Percentiles rank a stretch among this genome's conserved stretches.
These are phyloP conservation scores for Ptychobarbus kaznakovi DNA, from an alignment of 2,797 vertebrate species.

Conservation along the genomic window DNA sequence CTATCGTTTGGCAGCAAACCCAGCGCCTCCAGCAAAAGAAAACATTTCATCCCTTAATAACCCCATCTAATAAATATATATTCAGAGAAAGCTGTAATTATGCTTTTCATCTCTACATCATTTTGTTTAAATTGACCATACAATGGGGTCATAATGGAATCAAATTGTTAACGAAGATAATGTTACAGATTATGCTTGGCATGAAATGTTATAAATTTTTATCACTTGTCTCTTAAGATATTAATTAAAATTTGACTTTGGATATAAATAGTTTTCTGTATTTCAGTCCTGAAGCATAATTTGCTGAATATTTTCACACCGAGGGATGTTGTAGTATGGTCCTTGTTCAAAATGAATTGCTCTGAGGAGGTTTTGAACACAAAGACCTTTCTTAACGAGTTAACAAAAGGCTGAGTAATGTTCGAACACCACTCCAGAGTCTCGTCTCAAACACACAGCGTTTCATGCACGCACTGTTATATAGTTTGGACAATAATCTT, in stretches of 20 bases:
- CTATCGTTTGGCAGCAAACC: background rate
- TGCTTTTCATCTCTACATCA: background rate
- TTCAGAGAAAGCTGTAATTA: constrained; percentile 3
- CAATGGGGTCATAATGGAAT: background rate
- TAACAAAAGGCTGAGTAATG: too few species aligned
- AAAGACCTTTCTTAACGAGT: too few species aligned
- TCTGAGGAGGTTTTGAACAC: too few species aligned
- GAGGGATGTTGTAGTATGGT: too few species aligned
- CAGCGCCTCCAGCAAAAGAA: constrained; percentile 1
- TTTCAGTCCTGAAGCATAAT: background rate
- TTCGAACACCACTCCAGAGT: too few species aligned
- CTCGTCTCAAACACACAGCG: too few species aligned
- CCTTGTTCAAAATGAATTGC: too few species aligned
- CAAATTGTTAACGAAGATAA: background rate
- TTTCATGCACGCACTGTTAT: too few species aligned
- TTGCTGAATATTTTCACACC: background rate
- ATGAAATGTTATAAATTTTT: background rate
- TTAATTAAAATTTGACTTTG: background rate
- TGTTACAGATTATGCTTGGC: too few species aligned
- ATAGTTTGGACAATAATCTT: too few species aligned
- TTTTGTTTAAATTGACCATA: background rate
- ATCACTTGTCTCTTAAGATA: background rate
- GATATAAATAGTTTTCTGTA: background rate
- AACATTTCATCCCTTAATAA: background rate
- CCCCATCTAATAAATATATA: background rate